A percentile compares a stretch with the other conserved stretches of the same genome.
Evolutionary conservation across 2,888 invertebrate genomes (phyloP).

Genomic region (Zhengitettix transpicula): DNA sequence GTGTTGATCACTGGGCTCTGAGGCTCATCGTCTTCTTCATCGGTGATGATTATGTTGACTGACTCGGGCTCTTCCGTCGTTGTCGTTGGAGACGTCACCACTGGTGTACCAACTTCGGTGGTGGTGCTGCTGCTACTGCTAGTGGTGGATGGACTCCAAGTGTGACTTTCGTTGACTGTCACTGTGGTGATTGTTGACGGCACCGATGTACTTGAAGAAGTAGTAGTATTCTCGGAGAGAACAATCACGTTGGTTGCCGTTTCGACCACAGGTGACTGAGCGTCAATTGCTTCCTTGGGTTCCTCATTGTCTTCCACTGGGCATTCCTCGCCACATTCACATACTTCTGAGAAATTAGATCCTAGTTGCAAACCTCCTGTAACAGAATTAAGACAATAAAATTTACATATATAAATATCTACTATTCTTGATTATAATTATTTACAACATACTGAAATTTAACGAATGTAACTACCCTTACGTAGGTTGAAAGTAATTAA

Average conservation of each 20-base stretch:
- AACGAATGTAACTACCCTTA: no score
- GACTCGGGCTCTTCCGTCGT: not conserved
- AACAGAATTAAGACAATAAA: slow-evolving; percentile 14
- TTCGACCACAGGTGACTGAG: not conserved
- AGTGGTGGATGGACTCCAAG: not conserved
- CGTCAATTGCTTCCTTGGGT: not conserved
- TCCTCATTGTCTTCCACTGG: not conserved
- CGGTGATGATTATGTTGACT: not conserved
- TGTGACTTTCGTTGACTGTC: no score
- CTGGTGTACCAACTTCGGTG: not conserved
- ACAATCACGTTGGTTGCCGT: slow-evolving; percentile 1
- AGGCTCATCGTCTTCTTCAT: not conserved
- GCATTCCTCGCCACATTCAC: slow-evolving; percentile 36
- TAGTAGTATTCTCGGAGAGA: not conserved
- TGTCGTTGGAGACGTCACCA: not conserved
- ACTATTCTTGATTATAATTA: no score
- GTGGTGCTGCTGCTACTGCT: not conserved
- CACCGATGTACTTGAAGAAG: no score
- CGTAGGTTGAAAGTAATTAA: no score
- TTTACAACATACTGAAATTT: no score
- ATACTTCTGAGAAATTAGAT: slow-evolving; percentile 30
- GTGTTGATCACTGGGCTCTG: no score
- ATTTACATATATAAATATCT: no score
- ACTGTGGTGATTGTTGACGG: no score
- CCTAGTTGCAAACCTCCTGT: slow-evolving; percentile 18